Evolutionary conservation across 92 coral and sea anemone species (phyloP).

Genomic region (Parazoanthus swiftii): DNA sequence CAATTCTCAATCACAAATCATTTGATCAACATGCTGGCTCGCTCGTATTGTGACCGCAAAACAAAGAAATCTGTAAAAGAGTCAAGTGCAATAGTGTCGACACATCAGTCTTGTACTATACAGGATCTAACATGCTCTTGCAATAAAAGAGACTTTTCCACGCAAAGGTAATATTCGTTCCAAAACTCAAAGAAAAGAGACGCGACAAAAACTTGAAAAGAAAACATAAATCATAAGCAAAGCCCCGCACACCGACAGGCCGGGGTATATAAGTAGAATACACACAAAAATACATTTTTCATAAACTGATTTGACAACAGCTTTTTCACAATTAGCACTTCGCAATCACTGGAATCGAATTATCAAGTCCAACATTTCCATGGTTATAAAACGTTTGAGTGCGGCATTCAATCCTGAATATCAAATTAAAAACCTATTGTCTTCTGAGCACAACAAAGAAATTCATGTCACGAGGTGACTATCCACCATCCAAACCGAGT

Average conservation of each 20-base stretch:
- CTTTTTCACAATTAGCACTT: slow-evolving; percentile 25
- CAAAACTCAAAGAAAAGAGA: not conserved
- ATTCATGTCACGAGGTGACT: slow-evolving; percentile 49
- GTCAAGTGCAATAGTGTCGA: not conserved
- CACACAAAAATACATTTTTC: not conserved
- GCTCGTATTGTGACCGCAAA: slow-evolving; percentile 16
- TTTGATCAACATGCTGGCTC: slow-evolving; percentile 28
- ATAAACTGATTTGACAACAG: slow-evolving; percentile 8
- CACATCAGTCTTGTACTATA: not conserved
- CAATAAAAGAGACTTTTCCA: not conserved
- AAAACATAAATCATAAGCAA: not conserved
- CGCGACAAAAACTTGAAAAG: not conserved
- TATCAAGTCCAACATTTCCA: slow-evolving; percentile 59
- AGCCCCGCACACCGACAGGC: not conserved
- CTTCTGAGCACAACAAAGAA: slow-evolving; percentile 46
- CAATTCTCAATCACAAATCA: slow-evolving; percentile 23
- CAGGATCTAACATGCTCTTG: not conserved
- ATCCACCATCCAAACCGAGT: slow-evolving; percentile 42
- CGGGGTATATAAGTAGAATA: not conserved
- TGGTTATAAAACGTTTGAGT: slow-evolving; percentile 72
- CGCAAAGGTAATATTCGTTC: not conserved
- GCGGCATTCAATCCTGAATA: slow-evolving; percentile 66
- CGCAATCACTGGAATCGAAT: slow-evolving; percentile 35
- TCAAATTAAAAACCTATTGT: slow-evolving; percentile 58
- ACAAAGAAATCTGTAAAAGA: not conserved